Percentiles rank a stretch among this genome's conserved stretches.
Evolutionary conservation across 1,140 invertebrate species (phyloP).

Genomic region (Anagrus nilaparvatae): DNA sequence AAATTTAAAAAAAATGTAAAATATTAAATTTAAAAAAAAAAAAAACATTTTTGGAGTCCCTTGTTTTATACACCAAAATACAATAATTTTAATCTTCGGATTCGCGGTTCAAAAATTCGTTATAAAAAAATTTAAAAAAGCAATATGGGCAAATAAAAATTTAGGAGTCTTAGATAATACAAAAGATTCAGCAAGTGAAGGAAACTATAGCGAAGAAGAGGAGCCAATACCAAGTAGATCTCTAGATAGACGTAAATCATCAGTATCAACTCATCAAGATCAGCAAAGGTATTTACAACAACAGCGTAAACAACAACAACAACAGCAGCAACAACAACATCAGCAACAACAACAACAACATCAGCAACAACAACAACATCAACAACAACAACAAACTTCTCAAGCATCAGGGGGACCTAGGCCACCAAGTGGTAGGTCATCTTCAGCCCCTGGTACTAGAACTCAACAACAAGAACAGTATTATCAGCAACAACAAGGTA

Average conservation of each 20-base stretch:
- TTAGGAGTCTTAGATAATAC: slow-evolving; percentile 75
- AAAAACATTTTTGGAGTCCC: no score
- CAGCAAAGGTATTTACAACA: no score
- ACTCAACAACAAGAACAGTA: slow-evolving; percentile 4
- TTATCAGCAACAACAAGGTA: slow-evolving; percentile 11
- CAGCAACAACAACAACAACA: not conserved
- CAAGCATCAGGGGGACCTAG: not conserved
- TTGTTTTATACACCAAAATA: no score
- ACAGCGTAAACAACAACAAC: no score
- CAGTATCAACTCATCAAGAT: no score
- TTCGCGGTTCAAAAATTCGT: no score
- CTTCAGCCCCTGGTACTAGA: not conserved
- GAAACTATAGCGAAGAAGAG: slow-evolving; percentile 48
- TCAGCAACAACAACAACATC: slow-evolving; percentile 7
- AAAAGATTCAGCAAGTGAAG: slow-evolving; percentile 61
- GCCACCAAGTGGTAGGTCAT: not conserved
- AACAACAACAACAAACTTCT: slow-evolving; percentile 3
- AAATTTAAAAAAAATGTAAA: no score
- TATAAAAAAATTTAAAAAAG: no score
- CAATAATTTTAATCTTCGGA: no score
- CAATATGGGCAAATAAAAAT: no score
- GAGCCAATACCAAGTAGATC: not conserved
- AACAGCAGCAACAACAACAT: slow-evolving; percentile 11
- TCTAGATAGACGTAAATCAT: not conserved
- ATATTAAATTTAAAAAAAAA: no score